phyloP scores from a whole-genome alignment of 2,888 invertebrate species.

The Zonitis immaculata region DNA sequence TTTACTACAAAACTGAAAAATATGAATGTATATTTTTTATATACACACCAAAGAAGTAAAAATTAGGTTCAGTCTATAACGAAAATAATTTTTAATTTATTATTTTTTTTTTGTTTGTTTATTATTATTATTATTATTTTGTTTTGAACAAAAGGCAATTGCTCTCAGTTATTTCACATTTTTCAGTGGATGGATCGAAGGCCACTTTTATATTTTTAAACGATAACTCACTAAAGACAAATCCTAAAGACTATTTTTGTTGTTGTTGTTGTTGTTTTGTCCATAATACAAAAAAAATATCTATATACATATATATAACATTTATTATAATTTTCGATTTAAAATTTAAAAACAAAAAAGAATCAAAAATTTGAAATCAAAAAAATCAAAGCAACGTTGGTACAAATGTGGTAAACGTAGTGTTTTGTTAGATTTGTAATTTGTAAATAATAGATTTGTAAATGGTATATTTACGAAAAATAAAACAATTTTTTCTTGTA shows the following conservation, averaged over 20 bases:
- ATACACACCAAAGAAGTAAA: slow-evolving; percentile 46
- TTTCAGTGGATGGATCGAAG: slow-evolving; percentile 17
- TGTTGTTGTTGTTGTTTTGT: neutral
- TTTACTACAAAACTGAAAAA: slow-evolving; percentile 47
- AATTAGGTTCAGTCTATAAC: slow-evolving; percentile 35
- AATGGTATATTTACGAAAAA: slow-evolving; percentile 39
- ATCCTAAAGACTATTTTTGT: neutral
- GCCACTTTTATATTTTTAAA: slow-evolving; percentile 16
- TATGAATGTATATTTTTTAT: slow-evolving; percentile 48
- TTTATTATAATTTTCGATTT: slow-evolving; percentile 6
- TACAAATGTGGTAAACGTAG: slow-evolving; percentile 38
- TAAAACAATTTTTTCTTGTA: slow-evolving; percentile 34
- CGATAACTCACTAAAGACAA: slow-evolving; percentile 3
- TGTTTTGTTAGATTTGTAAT: slow-evolving; percentile 38
- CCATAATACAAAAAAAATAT: slow-evolving; percentile 4
- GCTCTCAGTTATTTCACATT: slow-evolving; percentile 24
- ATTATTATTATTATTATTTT: neutral
- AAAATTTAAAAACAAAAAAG: neutral
- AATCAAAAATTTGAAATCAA: neutral
- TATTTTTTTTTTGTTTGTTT: slow-evolving; percentile 24
- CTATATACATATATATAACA: slow-evolving; percentile 14
- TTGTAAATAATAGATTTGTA: slow-evolving; percentile 40
- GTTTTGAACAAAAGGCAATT: slow-evolving; percentile 11
- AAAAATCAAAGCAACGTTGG: slow-evolving; percentile 28
- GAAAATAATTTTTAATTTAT: slow-evolving; percentile 33